phyloP scores from a whole-genome alignment of 92 coral and sea anemone species.

The Plumapathes pennacea region DNA sequence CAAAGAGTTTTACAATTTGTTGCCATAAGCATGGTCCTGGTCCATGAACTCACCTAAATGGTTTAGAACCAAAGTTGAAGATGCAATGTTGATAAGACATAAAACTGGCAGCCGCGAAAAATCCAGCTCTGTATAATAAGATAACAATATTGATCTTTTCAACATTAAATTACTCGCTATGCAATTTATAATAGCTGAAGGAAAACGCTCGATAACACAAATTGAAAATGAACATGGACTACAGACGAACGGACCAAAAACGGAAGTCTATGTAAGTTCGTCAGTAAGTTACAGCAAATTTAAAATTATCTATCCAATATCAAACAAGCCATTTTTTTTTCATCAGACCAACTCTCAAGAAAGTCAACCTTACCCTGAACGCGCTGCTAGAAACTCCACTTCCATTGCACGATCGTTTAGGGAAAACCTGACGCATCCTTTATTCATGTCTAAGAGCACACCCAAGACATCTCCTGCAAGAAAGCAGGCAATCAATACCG shows the following conservation, averaged over 20 bases:
- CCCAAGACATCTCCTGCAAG: constrained; percentile 87
- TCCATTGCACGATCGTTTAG: constrained; percentile 79
- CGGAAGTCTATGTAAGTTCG: no score
- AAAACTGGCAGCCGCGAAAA: constrained; percentile 98
- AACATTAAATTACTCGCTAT: no score
- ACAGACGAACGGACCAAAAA: no score
- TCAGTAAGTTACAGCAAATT: no score
- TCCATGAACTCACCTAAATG: constrained; percentile 69
- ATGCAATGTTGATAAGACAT: constrained; percentile 98
- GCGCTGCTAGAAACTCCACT: constrained; percentile 76
- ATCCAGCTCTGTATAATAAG: constrained; percentile 64
- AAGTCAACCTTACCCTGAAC: constrained; percentile 30
- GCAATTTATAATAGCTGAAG: no score
- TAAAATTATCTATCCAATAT: no score
- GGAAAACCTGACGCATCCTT: constrained; percentile 69
- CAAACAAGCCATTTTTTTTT: no score
- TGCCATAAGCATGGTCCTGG: no score
- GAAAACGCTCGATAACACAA: no score
- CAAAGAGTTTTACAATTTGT: no score
- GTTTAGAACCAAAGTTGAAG: constrained; percentile 94
- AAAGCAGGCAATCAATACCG: not conserved
- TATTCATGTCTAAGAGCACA: constrained; percentile 71
- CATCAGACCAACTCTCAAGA: no score
- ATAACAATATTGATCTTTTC: not conserved
- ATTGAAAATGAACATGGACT: no score